These are phyloP conservation scores for Sipha maydis DNA, from an alignment of 2,888 invertebrate genomes.

Conservation along the genomic window DNA sequence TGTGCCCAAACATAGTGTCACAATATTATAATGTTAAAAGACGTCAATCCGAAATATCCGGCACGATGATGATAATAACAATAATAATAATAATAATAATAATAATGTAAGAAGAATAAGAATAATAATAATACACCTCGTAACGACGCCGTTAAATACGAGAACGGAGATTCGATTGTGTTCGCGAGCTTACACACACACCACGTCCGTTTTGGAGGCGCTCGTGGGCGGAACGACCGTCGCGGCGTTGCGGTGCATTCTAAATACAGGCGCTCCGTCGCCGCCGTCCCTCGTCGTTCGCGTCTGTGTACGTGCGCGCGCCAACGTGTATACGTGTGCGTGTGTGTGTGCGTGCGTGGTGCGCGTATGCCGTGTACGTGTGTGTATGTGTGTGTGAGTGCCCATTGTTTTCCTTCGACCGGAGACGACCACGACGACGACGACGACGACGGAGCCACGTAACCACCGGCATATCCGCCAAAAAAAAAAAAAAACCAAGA, in stretches of 20 bases:
- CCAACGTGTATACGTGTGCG: not conserved
- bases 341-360: not conserved
- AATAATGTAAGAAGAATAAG: not conserved
- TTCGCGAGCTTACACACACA: conserved; percentile 33
- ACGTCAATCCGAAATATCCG: not conserved
- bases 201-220: conserved; percentile 59
- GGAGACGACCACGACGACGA: conserved; percentile 19
- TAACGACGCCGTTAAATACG: not conserved
- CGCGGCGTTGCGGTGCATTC: conserved; percentile 26
- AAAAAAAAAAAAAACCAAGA: conserved; percentile 32
- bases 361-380: not conserved
- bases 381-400: conserved; percentile 9
- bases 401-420: conserved; percentile 55
- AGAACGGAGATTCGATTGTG: conserved; percentile 57
- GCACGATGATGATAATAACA: not conserved
- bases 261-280: conserved; percentile 4
- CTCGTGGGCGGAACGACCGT: conserved; percentile 55
- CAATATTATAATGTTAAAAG: not conserved
- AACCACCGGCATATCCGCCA: conserved; percentile 59
- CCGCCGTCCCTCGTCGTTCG: not conserved
- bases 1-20: not conserved
- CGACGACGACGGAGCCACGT: conserved; percentile 47
- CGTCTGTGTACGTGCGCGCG: not conserved
- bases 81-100: conserved; percentile 3
- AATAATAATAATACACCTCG: not conserved